Conservation (phyloP, 2,888 invertebrate genomes). For the Syrista parreyssii region DNA sequence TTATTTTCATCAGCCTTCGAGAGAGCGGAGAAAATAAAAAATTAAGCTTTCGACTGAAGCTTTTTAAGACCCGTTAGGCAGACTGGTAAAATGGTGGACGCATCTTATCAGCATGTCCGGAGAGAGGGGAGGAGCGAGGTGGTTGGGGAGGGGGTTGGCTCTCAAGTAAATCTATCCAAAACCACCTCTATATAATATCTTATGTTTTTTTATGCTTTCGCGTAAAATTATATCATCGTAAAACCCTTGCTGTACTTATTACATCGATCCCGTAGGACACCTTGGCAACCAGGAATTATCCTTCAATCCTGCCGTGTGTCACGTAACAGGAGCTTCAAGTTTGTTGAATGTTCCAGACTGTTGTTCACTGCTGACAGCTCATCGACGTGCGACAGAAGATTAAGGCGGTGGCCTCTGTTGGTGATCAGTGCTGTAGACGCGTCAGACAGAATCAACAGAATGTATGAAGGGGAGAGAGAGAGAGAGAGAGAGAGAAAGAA, state of each 20-base stretch:
- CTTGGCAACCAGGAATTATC: slow-evolving; percentile 30
- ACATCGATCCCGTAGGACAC: slow-evolving; percentile 8
- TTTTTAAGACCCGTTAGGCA: not conserved
- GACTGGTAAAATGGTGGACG: not conserved
- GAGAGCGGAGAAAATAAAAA: not conserved
- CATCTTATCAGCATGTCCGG: not conserved
- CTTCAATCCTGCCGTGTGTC: slow-evolving; percentile 31
- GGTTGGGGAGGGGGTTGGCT: not conserved
- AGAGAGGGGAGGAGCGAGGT: not conserved
- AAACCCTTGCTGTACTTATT: slow-evolving; percentile 4
- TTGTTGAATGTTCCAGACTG: not conserved
- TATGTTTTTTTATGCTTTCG: not conserved
- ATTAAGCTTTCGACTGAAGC: not conserved
- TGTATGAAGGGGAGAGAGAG: not conserved
- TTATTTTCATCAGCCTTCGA: not conserved
- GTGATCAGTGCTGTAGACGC: not conserved
- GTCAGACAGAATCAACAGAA: not conserved
- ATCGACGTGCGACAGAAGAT: not conserved
- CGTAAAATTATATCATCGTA: not conserved
- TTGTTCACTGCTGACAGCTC: not conserved
- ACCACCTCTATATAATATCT: not conserved
- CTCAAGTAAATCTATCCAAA: not conserved
- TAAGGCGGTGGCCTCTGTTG: not conserved
- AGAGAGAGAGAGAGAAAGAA: not conserved
- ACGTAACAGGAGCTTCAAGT: slow-evolving; percentile 24